Evolutionary conservation across 2,888 invertebrate species (phyloP).

Genomic region (Heteromyza rotundicornis): DNA sequence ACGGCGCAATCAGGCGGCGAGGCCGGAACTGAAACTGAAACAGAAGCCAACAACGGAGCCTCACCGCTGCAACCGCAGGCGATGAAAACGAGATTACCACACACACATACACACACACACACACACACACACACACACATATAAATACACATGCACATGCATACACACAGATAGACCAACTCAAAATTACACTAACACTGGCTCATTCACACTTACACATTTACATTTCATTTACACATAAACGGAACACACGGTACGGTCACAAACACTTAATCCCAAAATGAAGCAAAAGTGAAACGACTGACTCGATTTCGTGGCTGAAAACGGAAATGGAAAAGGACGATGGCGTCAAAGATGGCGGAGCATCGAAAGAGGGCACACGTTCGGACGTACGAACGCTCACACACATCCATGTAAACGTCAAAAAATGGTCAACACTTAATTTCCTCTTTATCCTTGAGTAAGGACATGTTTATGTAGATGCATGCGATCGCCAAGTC

Average conservation of each 20-base stretch:
- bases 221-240: neutral
- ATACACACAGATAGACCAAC: conserved; percentile 24
- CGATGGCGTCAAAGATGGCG: conserved; percentile 9
- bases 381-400: neutral
- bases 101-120: conserved; percentile 21
- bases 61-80: conserved; percentile 42
- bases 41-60: neutral
- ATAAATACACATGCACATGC: conserved; percentile 9
- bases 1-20: conserved; percentile 7
- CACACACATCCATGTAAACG: conserved; percentile 15
- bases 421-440: conserved; percentile 50
- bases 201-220: conserved; percentile 30
- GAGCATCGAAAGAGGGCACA: neutral
- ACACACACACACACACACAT: conserved; percentile 22
- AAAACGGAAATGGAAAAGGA: neutral
- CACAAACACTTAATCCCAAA: conserved; percentile 42
- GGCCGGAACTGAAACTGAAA: neutral
- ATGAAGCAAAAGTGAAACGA: conserved; percentile 44
- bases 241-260: neutral
- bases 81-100: conserved; percentile 8
- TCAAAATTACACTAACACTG: conserved; percentile 21
- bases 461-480: conserved; percentile 30
- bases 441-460: conserved; percentile 47
- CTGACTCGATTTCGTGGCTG: conserved; percentile 22
- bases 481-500: neutral